Percentiles rank a stretch among this genome's conserved stretches.
Conservation (phyloP, 2,888 invertebrate species). For the Drosophila longiperda region DNA sequence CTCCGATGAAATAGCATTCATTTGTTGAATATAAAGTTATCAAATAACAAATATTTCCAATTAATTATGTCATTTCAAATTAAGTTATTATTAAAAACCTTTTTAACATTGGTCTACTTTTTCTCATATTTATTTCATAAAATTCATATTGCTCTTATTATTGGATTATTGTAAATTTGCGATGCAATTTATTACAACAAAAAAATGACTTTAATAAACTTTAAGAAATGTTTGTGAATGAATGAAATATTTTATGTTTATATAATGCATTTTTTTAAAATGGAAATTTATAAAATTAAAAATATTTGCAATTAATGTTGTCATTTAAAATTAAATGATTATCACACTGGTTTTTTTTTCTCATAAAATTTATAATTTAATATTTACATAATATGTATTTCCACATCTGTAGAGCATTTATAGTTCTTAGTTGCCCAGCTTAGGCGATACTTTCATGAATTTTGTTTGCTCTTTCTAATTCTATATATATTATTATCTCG, state of each 20-base stretch:
- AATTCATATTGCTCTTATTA: no score
- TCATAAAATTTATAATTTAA: not conserved
- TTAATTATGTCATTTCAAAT: not conserved
- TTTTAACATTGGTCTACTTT: no score
- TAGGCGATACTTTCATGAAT: slow-evolving; percentile 4
- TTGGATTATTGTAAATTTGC: no score
- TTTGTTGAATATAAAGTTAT: not conserved
- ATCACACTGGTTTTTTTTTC: not conserved
- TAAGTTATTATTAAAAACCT: not conserved
- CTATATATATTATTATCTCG: slow-evolving; percentile 34
- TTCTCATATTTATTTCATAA: no score
- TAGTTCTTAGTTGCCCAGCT: not conserved
- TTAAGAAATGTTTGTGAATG: no score
- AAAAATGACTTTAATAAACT: no score
- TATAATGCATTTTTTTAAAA: not conserved
- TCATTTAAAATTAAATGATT: not conserved
- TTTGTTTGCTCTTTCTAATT: slow-evolving; percentile 31
- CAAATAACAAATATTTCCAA: not conserved
- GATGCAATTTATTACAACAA: no score
- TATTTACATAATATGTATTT: not conserved
- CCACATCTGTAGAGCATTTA: slow-evolving; percentile 1
- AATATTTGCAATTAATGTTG: not conserved
- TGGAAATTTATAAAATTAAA: not conserved
- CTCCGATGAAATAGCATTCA: not conserved
- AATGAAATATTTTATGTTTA: no score